phyloP scores from a whole-genome alignment of 2,113 vertebrate species.

The Phrynosoma platyrhinos region DNA sequence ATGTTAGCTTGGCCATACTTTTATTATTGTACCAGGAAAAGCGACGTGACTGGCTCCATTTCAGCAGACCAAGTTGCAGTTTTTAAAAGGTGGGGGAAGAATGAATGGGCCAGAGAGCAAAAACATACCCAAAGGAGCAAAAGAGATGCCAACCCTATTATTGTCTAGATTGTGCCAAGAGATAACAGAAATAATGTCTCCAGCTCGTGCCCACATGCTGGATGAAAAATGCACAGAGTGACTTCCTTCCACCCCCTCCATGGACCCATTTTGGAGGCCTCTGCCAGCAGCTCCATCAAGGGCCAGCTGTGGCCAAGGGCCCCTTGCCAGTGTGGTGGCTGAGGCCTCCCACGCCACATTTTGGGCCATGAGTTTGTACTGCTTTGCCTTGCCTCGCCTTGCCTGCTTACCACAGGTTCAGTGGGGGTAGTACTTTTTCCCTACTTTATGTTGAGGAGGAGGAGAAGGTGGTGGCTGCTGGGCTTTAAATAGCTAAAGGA shows the following conservation, averaged over 20 bases:
- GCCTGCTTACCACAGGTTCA: conserved; percentile 65
- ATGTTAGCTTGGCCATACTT: not conserved
- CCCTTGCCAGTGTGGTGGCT: conserved; percentile 54
- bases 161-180: not conserved
- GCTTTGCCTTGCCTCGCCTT: conserved; percentile 44
- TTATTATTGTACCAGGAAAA: not conserved
- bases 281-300: conserved; percentile 32
- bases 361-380: conserved; percentile 63
- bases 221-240: not conserved
- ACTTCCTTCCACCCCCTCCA: conserved; percentile 16
- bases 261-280: rapidly evolving
- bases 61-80: too few species aligned
- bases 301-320: conserved; percentile 69
- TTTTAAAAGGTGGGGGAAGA: not conserved
- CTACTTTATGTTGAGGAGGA: conserved; percentile 63
- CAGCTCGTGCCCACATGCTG: not conserved
- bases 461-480: conserved; percentile 57
- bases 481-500: conserved; percentile 80
- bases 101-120: not conserved
- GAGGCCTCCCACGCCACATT: conserved; percentile 69
- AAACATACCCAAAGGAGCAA: not conserved
- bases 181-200: conserved; percentile 27
- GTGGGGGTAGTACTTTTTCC: conserved; percentile 58
- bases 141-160: conserved; percentile 10
- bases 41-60: not conserved